Evolutionary conservation across 2,113 vertebrate genomes (phyloP).

Genomic region (Aldabrachelys gigantea): DNA sequence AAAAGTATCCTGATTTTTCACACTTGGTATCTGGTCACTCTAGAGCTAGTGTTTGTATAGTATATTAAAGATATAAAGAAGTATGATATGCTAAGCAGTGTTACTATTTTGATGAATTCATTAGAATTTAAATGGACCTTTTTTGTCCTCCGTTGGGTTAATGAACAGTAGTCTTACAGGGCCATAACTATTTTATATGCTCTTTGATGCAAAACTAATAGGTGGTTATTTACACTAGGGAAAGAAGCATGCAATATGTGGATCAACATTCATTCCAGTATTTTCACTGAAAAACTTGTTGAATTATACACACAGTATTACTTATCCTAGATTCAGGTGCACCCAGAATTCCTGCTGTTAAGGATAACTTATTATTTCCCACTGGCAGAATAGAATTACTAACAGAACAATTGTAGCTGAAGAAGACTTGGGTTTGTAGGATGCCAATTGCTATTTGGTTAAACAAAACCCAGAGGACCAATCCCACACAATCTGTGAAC

Average conservation of each 20-base stretch:
- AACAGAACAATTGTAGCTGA: not conserved
- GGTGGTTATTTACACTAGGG: not conserved
- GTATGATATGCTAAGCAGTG: not conserved
- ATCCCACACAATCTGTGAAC: not conserved
- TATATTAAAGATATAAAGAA: not conserved
- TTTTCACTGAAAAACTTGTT: not conserved
- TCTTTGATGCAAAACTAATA: not conserved
- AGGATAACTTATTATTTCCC: not conserved
- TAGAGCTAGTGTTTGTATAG: not conserved
- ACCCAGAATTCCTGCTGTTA: not conserved
- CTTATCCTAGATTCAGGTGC: not conserved
- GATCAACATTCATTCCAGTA: not conserved
- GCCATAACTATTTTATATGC: not conserved
- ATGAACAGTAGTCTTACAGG: not conserved
- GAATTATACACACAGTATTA: not conserved
- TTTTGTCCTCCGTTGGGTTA: not conserved
- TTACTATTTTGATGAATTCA: too few species aligned
- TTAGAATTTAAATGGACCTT: too few species aligned
- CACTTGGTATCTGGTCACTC: too few species aligned
- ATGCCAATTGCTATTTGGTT: not conserved
- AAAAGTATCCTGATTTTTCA: too few species aligned
- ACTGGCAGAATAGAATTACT: not conserved
- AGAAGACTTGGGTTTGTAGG: not conserved
- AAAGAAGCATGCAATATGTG: not conserved
- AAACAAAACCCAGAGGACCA: not conserved